phyloP scores from a whole-genome alignment of 2,888 invertebrate genomes.

The Patella caerulea region DNA sequence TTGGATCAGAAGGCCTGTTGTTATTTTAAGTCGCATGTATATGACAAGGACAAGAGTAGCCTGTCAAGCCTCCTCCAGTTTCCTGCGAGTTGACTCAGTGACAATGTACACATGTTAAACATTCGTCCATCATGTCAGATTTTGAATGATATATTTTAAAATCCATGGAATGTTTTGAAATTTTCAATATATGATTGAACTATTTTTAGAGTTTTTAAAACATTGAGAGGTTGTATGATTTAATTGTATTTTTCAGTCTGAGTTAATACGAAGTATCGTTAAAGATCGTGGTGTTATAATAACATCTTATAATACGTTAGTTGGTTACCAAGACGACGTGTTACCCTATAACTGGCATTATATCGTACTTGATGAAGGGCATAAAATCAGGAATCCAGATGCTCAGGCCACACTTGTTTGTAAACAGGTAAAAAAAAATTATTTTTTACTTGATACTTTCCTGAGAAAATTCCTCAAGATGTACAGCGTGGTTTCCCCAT shows the following conservation, averaged over 20 bases:
- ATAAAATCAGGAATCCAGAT: slow-evolving; percentile 93
- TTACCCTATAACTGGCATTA: slow-evolving; percentile 88
- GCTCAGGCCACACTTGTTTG: slow-evolving; percentile 75
- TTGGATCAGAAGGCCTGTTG: too few relatives aligned
- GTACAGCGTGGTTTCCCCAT: too few relatives aligned
- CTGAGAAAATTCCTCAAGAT: background rate
- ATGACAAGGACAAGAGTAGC: too few relatives aligned
- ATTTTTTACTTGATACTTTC: background rate
- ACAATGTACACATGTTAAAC: too few relatives aligned
- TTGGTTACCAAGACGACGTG: slow-evolving; percentile 81
- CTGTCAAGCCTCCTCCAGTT: too few relatives aligned
- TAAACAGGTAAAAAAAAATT: slow-evolving; percentile 65
- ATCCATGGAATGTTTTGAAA: too few relatives aligned
- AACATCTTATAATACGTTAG: slow-evolving; percentile 87
- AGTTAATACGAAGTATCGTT: slow-evolving; percentile 73
- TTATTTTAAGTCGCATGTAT: too few relatives aligned
- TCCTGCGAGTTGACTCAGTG: too few relatives aligned
- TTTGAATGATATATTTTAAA: too few relatives aligned
- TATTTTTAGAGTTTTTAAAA: background rate
- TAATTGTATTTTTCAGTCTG: slow-evolving; percentile 46
- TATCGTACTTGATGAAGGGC: slow-evolving; percentile 75
- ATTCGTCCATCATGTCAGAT: too few relatives aligned
- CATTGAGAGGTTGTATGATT: too few relatives aligned
- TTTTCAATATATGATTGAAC: background rate
- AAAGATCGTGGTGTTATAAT: slow-evolving; percentile 81